Percentiles rank a stretch among this genome's conserved stretches.
phyloP scores from a whole-genome alignment of 2,113 vertebrate genomes.

The Podarcis raffonei region DNA sequence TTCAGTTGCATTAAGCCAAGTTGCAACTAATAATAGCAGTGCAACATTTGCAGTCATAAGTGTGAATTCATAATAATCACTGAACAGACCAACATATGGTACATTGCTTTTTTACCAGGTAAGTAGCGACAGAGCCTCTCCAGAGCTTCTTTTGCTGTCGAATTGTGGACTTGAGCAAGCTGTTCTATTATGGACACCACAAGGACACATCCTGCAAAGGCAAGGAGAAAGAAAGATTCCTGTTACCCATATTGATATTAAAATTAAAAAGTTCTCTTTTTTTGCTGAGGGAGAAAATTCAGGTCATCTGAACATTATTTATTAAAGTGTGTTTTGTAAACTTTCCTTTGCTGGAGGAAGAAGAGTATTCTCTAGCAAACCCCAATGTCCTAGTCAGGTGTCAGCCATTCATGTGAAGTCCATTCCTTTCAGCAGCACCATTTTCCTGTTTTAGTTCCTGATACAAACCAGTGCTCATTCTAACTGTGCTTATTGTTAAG shows the following conservation, averaged over 20 bases:
- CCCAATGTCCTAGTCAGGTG: not conserved
- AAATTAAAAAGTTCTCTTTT: not conserved
- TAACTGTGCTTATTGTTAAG: not conserved
- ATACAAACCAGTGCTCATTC: not conserved
- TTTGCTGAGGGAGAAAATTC: not conserved
- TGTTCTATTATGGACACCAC: slow-evolving; percentile 76
- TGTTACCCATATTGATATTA: not conserved
- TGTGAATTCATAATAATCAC: slow-evolving; percentile 31
- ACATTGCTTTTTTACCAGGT: slow-evolving; percentile 66
- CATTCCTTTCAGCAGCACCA: not conserved
- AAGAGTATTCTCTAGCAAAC: not conserved
- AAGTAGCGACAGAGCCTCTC: slow-evolving; percentile 78
- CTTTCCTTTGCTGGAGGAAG: not conserved
- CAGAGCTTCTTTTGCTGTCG: slow-evolving; percentile 61
- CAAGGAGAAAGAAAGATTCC: not conserved
- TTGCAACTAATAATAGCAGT: not conserved
- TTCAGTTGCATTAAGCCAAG: not conserved
- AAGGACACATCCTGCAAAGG: slow-evolving; percentile 74
- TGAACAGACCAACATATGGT: not conserved
- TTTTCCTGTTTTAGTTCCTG: too few species aligned
- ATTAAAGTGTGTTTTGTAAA: not conserved
- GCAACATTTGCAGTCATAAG: slow-evolving; percentile 7
- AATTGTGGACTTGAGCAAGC: slow-evolving; percentile 78
- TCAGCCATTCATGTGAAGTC: not conserved
- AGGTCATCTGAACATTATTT: not conserved